phyloP scores from a whole-genome alignment of 2,888 invertebrate species.

The Neoaliturus tenellus region DNA sequence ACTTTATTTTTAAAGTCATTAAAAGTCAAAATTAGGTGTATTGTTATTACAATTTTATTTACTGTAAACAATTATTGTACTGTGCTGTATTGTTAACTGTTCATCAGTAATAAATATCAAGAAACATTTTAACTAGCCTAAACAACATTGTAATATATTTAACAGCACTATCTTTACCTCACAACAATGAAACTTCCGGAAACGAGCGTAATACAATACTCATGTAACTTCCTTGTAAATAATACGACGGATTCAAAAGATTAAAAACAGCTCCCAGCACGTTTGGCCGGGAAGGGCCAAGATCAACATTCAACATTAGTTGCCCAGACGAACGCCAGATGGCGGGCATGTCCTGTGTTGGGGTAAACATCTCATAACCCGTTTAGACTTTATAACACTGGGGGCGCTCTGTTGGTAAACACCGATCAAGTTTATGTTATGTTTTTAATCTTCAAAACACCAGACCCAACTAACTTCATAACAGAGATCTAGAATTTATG shows the following conservation, averaged over 20 bases:
- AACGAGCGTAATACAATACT: neutral
- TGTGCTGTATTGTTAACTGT: no score
- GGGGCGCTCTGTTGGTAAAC: neutral
- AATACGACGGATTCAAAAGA: neutral
- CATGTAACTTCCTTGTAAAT: slow-evolving; percentile 9
- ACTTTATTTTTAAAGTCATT: no score
- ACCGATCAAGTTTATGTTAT: neutral
- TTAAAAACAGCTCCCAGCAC: neutral
- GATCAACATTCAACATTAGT: neutral
- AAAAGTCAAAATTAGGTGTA: no score
- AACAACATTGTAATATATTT: no score
- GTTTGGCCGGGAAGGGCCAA: neutral
- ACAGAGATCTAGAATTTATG: no score
- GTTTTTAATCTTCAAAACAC: neutral
- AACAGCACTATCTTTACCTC: no score
- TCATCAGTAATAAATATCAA: no score
- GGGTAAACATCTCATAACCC: slow-evolving; percentile 12
- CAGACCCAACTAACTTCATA: no score
- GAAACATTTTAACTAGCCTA: no score
- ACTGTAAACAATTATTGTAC: no score
- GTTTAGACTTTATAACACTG: neutral
- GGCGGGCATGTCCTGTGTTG: neutral
- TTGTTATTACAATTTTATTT: no score
- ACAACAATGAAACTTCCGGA: neutral
- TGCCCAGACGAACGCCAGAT: neutral